Base-by-base conservation (phyloP, 2,113 vertebrate species). In the Junco hyemalis region DNA sequence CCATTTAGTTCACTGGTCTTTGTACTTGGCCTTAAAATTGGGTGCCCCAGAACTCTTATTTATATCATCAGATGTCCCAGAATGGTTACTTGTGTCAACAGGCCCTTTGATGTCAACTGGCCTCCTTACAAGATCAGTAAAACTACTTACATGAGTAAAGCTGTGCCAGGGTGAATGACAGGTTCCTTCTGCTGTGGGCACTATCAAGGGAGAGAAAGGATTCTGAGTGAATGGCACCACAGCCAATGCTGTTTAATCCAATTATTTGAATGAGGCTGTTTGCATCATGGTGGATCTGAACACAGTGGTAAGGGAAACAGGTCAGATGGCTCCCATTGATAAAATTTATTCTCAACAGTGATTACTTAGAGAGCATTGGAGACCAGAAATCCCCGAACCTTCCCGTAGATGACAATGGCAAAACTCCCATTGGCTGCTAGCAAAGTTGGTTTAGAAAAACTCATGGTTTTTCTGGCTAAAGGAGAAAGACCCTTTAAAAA, bases 331-430 rank as follows among this genome's bases (percentile, higher is more conserved):
- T 95, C 65, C 79, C 3, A 6, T 2, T 76, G 44, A 47, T 63
- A 77, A 78, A 94, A 86, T 72, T 29, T 35, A 45, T 84, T 84
- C 66, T 84, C 59, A 78, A 59, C 24, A 22, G 33, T 68, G 33
- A 36, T 51, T 86, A 81, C 24, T 81, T 77, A 60, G 57, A 85
- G 24, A 88, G 25, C 26, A 25, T 1, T 29, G 29, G 86, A 87
- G 56, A 93, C n/a, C 47, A 70, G 42, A 93, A 92, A 89, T 65
- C 26, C 54, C 81, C 28, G 18, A 82, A 59, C 45, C 54, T 73
- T 88, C 5, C 40, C n/a, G 10, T 45, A 57, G 35, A 87, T 25
- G 26, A 63, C 87, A 95, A 94, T 78, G 90, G 51, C 96, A 96
- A 90, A 95, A 91, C 79, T 97, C 84, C 81, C 83, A 84, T 3